Base-by-base conservation (phyloP, 2,797 vertebrate species). In the Huso huso region DNA sequence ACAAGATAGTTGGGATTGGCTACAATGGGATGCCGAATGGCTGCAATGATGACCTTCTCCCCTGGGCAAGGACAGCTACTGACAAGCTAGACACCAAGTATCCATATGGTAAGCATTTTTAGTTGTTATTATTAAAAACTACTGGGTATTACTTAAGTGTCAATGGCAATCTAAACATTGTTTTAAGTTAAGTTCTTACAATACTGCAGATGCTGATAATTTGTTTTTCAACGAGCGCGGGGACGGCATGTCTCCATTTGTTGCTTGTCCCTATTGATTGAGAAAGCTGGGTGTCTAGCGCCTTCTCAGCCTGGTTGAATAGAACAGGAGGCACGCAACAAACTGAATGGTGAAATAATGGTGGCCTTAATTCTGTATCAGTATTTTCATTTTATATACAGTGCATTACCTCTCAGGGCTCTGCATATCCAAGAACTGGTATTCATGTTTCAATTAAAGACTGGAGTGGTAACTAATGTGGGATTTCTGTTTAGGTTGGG, bases 21-120 rank as follows among this genome's bases (percentile, higher is more conserved):
- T 98, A 97, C 81, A 98, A 97, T 4, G 94, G 95, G 0, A 98
- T 98, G 95, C 95, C 96, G 6, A 97, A 97, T 1, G 94, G 93
- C 48, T 98, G 96, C 68, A 88, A 93, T 0, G 95, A 98, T 62
- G 93, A 98, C 74, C 70, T 86, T 6, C 76, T 98, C 12, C 95
- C 96, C 0, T 98, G 96, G 96, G 82, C 89, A 2, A 88, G 95
- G 58, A 84, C 79, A 2, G 94, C 92, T 1, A 74, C 82, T 1
- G 72, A 86, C 64, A 83, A 69, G 12, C 86, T 98, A 71, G 89
- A 98, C 71, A 98, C 94, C 0, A 98, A 98, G 74, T 98, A 98
- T 58, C 94, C 90, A 1, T 94, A 94, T 3, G 92, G 92, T 93
- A 84, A 84, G 86, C 18, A 8, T 0, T 0, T 1, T 60, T 60